Base-by-base conservation (phyloP, 2,113 vertebrate genomes). In the Mola mola region DNA sequence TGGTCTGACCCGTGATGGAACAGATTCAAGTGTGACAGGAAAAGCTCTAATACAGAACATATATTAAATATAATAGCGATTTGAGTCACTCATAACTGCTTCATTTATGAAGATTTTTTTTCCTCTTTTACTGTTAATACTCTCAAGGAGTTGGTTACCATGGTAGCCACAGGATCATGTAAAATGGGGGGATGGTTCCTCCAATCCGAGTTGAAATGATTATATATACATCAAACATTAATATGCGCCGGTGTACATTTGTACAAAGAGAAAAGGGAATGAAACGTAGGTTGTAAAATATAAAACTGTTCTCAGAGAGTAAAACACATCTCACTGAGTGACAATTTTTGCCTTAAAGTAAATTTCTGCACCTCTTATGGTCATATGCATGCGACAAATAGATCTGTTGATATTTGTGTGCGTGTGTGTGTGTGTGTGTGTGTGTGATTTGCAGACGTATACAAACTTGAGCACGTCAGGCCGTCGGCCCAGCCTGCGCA, bases 131-230 rank as follows among this genome's bases (percentile, higher is more conserved):
- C 29, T 48, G 37, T 36, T 52, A 66, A 31, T 57, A 47, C 41
- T 76, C 46, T 66, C 15, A 78, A 74, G 43, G 56, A 55, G 56
- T 43, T 24, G 47, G 81, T 79, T 84, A 24, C 76, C 57, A 84
- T 78, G 79, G 79, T 49, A 89, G 74, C 76, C 56, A 47, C 20
- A n/a, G 25, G 21, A 34, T 31, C 21, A 57, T 57, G 47, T 73
- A 36, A 61, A 64, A 49, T 37, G 46, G 48, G 33, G n/a, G 43
- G 29, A 28, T 37, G 29, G 22, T 65, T n/a, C 26, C 26, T 48
- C 41, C 52, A 42, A 10, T 21, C 46, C 36, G 11, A 47, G 24
- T 10, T 48, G 21, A 61, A 28, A 33, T 36, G 12, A 64, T 61
- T 28, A 22, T 10, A 5, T 16, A 31, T 12, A 75, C 37, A 37